Base-by-base conservation (phyloP, 1,140 invertebrate genomes). In the Colletes latitarsis region DNA sequence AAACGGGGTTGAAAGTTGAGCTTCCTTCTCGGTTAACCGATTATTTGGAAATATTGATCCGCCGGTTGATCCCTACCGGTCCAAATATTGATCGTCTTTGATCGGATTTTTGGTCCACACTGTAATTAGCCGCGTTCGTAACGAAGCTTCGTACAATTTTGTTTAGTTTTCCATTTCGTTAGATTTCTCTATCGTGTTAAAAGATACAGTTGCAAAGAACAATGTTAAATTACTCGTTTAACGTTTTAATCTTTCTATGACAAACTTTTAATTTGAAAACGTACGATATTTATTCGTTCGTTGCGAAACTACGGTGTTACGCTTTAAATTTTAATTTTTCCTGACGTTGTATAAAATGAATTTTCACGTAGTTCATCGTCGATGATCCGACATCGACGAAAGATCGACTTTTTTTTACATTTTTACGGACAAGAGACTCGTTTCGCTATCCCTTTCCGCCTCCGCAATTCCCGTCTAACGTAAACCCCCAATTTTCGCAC, bases 401-500 rank as follows among this genome's bases (percentile, higher is more conserved):
- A 90, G 88, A 91, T 90, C 87, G 87, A 82, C 87, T 84, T 89
- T 90, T 90, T 84, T 81, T 82, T 80, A 81, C 19, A 90, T 85
- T 88, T 89, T 91, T 87, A 91, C 76, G 87, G 83, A 83, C 82
- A 82, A 86, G 74, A 74, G 89, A 91, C 88, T 85, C 82, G 89
- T 91, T 92, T 90, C 81, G 86, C 86, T 88, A 91, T 91, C 86
- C 81, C 87, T 89, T 91, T 92, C 85, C 88, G 89, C 89, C 88
- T 86, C 88, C 88, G 87, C 89, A 70, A 88, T 83, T 83, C 85
- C 74, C 72, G 81, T 74, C 81, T 63, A 80, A 81, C 82, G 81
- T 87, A 90, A 88, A 89, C 74, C 86, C 89, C 87, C 90, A 91
- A 92, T 91, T 91, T 91, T 91, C 84, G 88, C 88, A 91, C 90